Percentiles rank a stretch among this genome's conserved stretches.
phyloP scores from a whole-genome alignment of 2,113 vertebrate genomes.

The Vulpes ferrilata region DNA sequence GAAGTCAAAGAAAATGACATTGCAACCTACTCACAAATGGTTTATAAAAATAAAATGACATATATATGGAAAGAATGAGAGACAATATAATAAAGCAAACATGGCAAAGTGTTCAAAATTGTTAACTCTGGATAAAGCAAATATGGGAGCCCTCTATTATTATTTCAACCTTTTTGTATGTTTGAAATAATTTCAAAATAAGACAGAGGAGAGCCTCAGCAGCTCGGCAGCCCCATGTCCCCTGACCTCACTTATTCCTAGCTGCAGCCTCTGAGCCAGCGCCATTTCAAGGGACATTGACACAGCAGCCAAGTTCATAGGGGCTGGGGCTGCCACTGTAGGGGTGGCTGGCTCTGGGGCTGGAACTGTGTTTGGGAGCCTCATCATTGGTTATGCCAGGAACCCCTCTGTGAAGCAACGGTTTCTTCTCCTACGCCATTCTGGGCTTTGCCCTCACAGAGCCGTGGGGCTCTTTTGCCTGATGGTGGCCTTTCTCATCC shows the following conservation, averaged over 20 bases:
- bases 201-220: neutral
- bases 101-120: neutral
- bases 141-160: neutral
- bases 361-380: neutral
- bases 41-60: neutral
- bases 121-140: neutral
- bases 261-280: neutral
- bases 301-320: neutral
- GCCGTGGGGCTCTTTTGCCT: neutral
- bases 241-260: neutral
- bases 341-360: neutral
- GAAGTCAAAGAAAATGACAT: neutral
- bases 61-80: neutral
- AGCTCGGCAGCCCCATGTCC: neutral
- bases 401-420: neutral
- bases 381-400: neutral
- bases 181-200: constrained; percentile 44
- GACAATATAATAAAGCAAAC: neutral
- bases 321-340: neutral
- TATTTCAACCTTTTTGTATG: neutral
- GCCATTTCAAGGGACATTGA: neutral
- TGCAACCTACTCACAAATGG: neutral
- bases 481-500: neutral
- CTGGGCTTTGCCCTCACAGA: neutral
- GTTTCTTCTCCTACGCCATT: neutral